Conservation (phyloP, 2,888 invertebrate genomes). For the Drosophila pullipes region DNA sequence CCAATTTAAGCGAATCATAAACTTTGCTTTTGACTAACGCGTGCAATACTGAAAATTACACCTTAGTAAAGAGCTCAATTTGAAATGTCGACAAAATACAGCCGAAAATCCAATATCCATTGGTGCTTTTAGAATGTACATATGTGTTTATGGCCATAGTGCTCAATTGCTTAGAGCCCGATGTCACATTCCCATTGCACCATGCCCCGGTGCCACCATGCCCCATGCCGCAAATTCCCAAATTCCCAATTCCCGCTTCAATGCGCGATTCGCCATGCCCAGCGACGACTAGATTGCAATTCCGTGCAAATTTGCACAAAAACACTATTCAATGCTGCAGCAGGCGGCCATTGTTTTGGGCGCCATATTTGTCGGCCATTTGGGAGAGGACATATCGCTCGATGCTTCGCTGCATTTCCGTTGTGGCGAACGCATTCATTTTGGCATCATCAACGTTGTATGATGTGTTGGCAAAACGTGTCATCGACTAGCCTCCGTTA, state of each 20-base stretch:
- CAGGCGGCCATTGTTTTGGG: conserved; percentile 55
- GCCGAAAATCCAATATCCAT: conserved; percentile 57
- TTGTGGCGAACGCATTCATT: conserved; percentile 69
- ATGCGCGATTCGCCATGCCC: not conserved
- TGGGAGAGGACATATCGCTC: conserved; percentile 22
- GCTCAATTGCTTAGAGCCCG: conserved; percentile 2
- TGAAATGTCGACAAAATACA: conserved; percentile 57
- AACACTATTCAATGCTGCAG: conserved; percentile 42
- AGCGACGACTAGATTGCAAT: conserved; percentile 45
- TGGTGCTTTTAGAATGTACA: conserved; percentile 20
- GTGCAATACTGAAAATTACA: conserved; percentile 61
- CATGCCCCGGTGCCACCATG: not conserved
- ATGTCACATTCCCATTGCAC: not conserved
- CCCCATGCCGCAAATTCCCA: not conserved
- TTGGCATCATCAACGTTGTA: conserved; percentile 62
- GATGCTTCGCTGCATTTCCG: conserved; percentile 61
- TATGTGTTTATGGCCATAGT: conserved; percentile 12
- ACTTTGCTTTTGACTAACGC: conserved; percentile 22
- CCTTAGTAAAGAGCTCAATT: conserved; percentile 71
- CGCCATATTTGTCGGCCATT: conserved; percentile 72
- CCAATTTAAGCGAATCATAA: conserved; percentile 3
- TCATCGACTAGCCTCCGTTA: conserved; percentile 55
- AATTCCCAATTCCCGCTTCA: conserved; percentile 9
- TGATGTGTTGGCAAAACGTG: conserved; percentile 80
- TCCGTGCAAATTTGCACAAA: conserved; percentile 70